Evolutionary conservation across 2,113 vertebrate genomes (phyloP).

Genomic region (Colaptes auratus): DNA sequence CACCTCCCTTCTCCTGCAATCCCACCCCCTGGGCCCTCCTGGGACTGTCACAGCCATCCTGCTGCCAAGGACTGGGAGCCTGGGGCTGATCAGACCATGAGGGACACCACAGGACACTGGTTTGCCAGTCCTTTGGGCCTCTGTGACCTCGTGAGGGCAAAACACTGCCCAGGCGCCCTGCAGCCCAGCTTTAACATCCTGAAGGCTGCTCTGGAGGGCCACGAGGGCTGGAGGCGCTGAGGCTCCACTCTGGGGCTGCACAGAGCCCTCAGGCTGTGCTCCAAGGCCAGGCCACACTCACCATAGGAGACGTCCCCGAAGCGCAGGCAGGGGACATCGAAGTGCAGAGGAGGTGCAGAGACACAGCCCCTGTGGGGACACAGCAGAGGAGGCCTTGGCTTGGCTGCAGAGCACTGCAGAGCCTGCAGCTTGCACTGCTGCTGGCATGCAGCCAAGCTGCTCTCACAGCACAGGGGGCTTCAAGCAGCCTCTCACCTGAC

Average conservation of each 20-base stretch:
- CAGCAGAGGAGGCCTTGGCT: not conserved
- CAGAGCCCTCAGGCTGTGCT: not conserved
- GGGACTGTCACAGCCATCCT: not conserved
- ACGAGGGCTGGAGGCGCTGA: not conserved
- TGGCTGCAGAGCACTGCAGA: too few species aligned
- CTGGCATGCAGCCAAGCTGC: too few species aligned
- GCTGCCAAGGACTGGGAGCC: not conserved
- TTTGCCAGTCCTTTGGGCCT: not conserved
- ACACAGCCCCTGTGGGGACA: slow-evolving; percentile 81
- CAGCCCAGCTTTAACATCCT: not conserved
- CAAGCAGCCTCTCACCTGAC: slow-evolving; percentile 76
- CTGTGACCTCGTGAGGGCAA: not conserved
- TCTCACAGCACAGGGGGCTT: too few species aligned
- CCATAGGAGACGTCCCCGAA: slow-evolving; percentile 88
- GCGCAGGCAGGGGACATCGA: slow-evolving; percentile 77
- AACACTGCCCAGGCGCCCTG: not conserved
- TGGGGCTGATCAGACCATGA: not conserved
- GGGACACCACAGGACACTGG: not conserved
- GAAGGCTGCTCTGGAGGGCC: not conserved
- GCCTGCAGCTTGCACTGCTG: too few species aligned
- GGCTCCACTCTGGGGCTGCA: not conserved
- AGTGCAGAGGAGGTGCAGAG: slow-evolving; percentile 82
- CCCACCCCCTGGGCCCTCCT: not conserved
- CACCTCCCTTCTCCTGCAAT: not conserved
- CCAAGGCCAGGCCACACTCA: slow-evolving; percentile 63